A percentile compares a stretch with the other conserved stretches of the same genome.
phyloP scores from a whole-genome alignment of 1,140 invertebrate genomes.

The Zaprionus taronus region DNA sequence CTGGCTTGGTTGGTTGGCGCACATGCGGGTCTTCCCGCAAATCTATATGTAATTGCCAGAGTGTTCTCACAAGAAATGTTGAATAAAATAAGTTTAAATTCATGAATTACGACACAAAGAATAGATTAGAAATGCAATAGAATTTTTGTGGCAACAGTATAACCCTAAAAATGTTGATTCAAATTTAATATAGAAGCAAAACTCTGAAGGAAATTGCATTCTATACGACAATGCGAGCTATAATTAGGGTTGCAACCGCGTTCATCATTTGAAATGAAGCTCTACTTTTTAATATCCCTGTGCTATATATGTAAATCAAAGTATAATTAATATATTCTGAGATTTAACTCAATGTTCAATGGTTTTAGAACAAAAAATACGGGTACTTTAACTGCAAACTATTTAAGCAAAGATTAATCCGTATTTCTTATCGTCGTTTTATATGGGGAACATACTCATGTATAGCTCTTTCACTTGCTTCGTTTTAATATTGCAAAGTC shows the following conservation, averaged over 20 bases:
- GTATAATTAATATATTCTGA: no score
- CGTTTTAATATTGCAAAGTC: conserved; percentile 15
- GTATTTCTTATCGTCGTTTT: background rate
- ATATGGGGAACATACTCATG: background rate
- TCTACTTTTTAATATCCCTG: no score
- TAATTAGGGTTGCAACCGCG: no score
- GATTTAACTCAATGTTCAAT: no score
- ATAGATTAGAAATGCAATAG: background rate
- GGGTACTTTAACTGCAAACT: background rate
- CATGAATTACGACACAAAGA: background rate
- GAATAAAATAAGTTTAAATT: background rate
- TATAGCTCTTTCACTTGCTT: background rate
- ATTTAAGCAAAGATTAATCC: background rate
- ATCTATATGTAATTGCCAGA: conserved; percentile 42
- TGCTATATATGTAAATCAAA: no score
- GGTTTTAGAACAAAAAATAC: no score
- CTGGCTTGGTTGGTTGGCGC: background rate
- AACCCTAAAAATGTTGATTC: no score
- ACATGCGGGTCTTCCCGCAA: conserved; percentile 42
- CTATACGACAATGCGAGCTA: no score
- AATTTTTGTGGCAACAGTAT: background rate
- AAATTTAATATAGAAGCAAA: no score
- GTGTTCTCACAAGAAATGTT: background rate
- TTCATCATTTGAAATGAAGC: no score
- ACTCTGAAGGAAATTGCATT: no score